Percentiles rank a stretch among this genome's conserved stretches.
phyloP scores from a whole-genome alignment of 2,113 vertebrate genomes.

The Coptodon rendalli region DNA sequence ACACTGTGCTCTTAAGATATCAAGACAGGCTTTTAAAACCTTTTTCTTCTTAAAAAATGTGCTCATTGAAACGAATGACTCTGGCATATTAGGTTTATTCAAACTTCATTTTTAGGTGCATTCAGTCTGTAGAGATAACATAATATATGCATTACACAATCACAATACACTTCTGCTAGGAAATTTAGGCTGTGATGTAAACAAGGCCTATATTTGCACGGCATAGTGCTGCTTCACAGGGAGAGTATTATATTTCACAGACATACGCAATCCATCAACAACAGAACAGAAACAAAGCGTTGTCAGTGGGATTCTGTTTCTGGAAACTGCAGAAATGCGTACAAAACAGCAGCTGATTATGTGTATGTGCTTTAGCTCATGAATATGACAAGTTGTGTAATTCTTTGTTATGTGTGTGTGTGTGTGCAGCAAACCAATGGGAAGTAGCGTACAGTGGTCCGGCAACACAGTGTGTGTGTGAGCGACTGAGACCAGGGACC shows the following conservation, averaged over 20 bases:
- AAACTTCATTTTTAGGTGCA: not conserved
- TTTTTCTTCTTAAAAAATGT: not conserved
- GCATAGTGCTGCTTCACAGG: not conserved
- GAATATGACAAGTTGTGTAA: not conserved
- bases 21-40: not conserved
- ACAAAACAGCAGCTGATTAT: not conserved
- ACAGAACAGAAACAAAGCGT: not conserved
- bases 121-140: not conserved
- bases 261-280: not conserved
- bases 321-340: not conserved
- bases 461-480: slow-evolving; percentile 81
- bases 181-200: not conserved
- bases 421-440: slow-evolving; percentile 83
- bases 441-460: slow-evolving; percentile 89
- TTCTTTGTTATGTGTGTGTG: not conserved
- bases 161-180: not conserved
- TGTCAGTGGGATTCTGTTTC: not conserved
- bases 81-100: not conserved
- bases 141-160: not conserved
- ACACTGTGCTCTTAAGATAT: not conserved
- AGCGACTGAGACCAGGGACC: slow-evolving; percentile 87
- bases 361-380: not conserved
- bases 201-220: not conserved
- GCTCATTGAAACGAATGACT: not conserved
- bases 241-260: not conserved